A percentile compares a stretch with the other conserved stretches of the same genome.
These are phyloP conservation scores for Procambarus virginalis DNA, from an alignment of 1,140 invertebrate genomes.

Conservation along the genomic window DNA sequence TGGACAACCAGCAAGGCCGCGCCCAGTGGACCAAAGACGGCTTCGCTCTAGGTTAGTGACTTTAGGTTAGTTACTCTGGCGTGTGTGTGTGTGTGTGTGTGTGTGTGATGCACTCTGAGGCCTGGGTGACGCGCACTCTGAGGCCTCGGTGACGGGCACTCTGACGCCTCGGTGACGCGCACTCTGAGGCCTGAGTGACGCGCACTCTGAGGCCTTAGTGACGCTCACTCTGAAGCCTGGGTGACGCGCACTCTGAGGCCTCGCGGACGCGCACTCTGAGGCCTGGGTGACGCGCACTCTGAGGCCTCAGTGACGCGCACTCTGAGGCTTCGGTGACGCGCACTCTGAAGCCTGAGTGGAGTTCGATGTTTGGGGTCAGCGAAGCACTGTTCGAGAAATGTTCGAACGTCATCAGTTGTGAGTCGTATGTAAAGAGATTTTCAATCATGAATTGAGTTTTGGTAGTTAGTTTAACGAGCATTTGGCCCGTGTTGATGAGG, in stretches of 20 bases:
- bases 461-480: too few species aligned
- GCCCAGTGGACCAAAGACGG: slow-evolving; percentile 51
- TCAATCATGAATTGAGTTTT: too few species aligned
- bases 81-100: too few species aligned
- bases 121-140: background rate
- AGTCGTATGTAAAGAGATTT: too few species aligned
- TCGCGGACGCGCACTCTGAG: background rate
- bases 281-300: background rate
- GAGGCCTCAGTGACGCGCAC: too few species aligned
- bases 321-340: background rate
- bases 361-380: too few species aligned
- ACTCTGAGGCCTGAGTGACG: background rate
- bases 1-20: slow-evolving; percentile 33
- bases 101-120: background rate
- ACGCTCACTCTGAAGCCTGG: background rate
- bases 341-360: background rate
- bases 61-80: too few species aligned
- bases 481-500: too few species aligned
- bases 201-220: too few species aligned
- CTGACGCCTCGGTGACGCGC: background rate
- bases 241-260: background rate
- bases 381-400: too few species aligned
- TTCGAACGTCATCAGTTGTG: too few species aligned
- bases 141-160: background rate
- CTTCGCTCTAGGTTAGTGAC: slow-evolving; percentile 28